Base-by-base conservation (phyloP, 2,797 vertebrate species). In the Phyllotis vaccarum region DNA sequence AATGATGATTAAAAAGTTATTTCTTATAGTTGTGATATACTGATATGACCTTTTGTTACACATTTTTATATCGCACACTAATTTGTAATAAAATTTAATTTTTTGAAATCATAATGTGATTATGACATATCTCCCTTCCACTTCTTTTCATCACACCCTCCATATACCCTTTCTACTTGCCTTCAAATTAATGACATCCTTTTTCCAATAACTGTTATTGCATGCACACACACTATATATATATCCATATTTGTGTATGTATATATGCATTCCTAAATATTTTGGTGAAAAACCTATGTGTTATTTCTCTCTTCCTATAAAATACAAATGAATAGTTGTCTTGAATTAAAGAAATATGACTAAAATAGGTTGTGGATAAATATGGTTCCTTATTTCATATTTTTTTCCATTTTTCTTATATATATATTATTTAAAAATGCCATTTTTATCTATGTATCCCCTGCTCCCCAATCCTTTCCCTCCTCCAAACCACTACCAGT, bases 321-420 rank as follows among this genome's bases (percentile, higher is more conserved):
- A 95, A 89, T 88, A 70, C 27, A 56, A 81, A 74, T 74, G 27
- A 86, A 16, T n/a, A 5, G 1, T 49, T 89, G 49, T 66, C 34
- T 87, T 95, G n/a, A 58, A 22, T 91, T 83, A 19, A 80, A 95
- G 11, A 11, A 10, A 40, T 74, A 70, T 68, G 82, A 66, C 68
- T 91, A 29, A 91, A 83, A 72, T 86, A 90, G 21, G 22, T 43
- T 52, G 74, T 31, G 13, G 66, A 62, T 31, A 2, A 93, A 78
- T 80, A 86, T 76, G 10, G 6, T 49, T 62, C 46, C 13, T 37
- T 66, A 11, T 78, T 76, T n/a, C 21, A 68, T n/a, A 37, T 34
- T 49, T 79, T 81, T 66, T n/a, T n/a, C n/a, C n/a, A n/a, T n/a
- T n/a, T n/a, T n/a, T n/a, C n/a, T n/a, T n/a, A n/a, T n/a, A n/a